Evolutionary conservation across 2,888 invertebrate species (phyloP).

Genomic region (Cheilosia soror): DNA sequence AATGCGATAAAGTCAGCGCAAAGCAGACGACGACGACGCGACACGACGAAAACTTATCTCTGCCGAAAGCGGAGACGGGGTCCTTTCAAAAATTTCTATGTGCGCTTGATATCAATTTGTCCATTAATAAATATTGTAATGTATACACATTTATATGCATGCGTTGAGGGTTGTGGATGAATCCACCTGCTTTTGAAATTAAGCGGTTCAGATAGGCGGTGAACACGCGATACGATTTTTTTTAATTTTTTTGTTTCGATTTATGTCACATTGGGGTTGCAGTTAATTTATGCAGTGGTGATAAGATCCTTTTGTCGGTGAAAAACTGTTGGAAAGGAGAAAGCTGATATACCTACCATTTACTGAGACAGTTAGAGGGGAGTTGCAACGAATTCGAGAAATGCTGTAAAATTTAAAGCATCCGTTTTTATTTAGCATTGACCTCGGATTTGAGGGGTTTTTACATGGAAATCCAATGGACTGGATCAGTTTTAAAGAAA

Average conservation of each 20-base stretch:
- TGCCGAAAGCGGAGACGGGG: slow-evolving; percentile 28
- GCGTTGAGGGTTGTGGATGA: slow-evolving; percentile 36
- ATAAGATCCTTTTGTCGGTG: slow-evolving; percentile 62
- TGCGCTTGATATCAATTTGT: slow-evolving; percentile 64
- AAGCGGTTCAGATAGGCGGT: slow-evolving; percentile 50
- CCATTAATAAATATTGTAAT: slow-evolving; percentile 40
- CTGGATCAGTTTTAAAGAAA: too few species aligned
- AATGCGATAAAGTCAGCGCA: slow-evolving; percentile 43
- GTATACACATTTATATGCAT: slow-evolving; percentile 24
- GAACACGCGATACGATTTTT: slow-evolving; percentile 40
- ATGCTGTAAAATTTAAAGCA: too few species aligned
- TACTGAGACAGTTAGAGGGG: not conserved
- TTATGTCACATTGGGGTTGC: slow-evolving; percentile 55
- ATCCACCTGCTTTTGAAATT: slow-evolving; percentile 61
- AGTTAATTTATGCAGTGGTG: slow-evolving; percentile 66
- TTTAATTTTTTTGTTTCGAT: slow-evolving; percentile 5
- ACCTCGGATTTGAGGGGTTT: too few species aligned
- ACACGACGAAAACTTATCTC: slow-evolving; percentile 51
- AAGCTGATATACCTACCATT: not conserved
- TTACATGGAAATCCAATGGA: too few species aligned
- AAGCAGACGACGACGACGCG: slow-evolving; percentile 8
- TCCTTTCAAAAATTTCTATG: slow-evolving; percentile 33
- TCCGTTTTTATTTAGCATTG: too few species aligned
- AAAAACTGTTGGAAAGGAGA: not conserved
- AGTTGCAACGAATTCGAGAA: too few species aligned